Evolutionary conservation across 1,140 invertebrate genomes (phyloP).

Genomic region (Leptoteleia sp.): DNA sequence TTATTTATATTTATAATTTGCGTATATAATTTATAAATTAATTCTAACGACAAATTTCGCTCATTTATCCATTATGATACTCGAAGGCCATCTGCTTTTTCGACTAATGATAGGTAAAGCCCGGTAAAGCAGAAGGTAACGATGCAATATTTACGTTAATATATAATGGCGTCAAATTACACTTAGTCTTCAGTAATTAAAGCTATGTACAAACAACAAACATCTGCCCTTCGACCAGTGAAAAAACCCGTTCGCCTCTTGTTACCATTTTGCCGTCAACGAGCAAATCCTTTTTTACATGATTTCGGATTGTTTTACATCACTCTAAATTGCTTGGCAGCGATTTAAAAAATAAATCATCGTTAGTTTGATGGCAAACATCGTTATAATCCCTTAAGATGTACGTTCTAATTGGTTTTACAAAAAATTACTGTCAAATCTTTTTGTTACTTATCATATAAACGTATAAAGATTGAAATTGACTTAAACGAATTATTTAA

Average conservation of each 20-base stretch:
- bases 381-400: no score
- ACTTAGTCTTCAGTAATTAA: conserved; percentile 59
- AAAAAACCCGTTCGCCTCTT: conserved; percentile 10
- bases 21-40: conserved; percentile 41
- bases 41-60: conserved; percentile 41
- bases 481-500: no score
- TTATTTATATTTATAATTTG: conserved; percentile 35
- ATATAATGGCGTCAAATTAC: conserved; percentile 65
- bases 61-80: conserved; percentile 44
- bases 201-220: conserved; percentile 60
- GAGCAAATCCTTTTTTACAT: background rate
- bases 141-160: conserved; percentile 56
- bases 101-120: conserved; percentile 54
- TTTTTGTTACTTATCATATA: no score
- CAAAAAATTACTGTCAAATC: no score
- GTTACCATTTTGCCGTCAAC: background rate
- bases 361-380: no score
- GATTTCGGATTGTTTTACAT: background rate
- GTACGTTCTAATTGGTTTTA: no score
- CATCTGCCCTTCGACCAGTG: conserved; percentile 36
- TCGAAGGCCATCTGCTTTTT: conserved; percentile 65
- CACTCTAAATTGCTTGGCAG: no score
- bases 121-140: conserved; percentile 57
- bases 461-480: no score
- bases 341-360: no score